Percentiles rank a stretch among this genome's conserved stretches.
phyloP scores from a whole-genome alignment of 2,113 vertebrate genomes.

The Trachemys scripta region DNA sequence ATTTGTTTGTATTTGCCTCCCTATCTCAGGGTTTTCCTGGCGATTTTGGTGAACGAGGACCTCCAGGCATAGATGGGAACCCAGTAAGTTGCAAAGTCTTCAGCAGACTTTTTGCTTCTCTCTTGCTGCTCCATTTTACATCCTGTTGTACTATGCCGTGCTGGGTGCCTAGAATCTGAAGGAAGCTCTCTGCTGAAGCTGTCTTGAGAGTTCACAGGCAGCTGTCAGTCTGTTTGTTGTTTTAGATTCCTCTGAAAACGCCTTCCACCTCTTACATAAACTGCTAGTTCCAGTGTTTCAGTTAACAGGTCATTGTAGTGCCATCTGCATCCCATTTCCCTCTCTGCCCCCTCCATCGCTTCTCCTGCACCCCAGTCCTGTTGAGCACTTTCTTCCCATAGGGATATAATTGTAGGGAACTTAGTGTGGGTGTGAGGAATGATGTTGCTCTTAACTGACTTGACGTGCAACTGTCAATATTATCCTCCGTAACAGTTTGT shows the following conservation, averaged over 20 bases:
- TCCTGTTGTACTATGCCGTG: not conserved
- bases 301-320: not conserved
- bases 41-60: slow-evolving; percentile 95
- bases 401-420: not conserved
- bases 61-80: slow-evolving; percentile 95
- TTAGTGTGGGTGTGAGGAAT: not conserved
- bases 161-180: not conserved
- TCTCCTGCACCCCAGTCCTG: not conserved
- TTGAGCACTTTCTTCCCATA: not conserved
- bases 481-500: not conserved
- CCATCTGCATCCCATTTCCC: not conserved
- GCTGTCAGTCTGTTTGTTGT: not conserved
- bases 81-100: slow-evolving; percentile 87
- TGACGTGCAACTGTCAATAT: accelerated
- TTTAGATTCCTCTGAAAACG: not conserved
- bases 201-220: not conserved
- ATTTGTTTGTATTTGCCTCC: slow-evolving; percentile 29
- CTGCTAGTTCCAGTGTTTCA: not conserved
- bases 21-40: slow-evolving; percentile 93
- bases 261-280: not conserved
- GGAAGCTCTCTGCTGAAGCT: not conserved
- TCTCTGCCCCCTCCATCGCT: not conserved
- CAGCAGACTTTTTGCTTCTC: not conserved
- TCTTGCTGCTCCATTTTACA: not conserved
- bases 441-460: not conserved